phyloP scores from a whole-genome alignment of 2,888 invertebrate species.

The Netelia inedita region DNA sequence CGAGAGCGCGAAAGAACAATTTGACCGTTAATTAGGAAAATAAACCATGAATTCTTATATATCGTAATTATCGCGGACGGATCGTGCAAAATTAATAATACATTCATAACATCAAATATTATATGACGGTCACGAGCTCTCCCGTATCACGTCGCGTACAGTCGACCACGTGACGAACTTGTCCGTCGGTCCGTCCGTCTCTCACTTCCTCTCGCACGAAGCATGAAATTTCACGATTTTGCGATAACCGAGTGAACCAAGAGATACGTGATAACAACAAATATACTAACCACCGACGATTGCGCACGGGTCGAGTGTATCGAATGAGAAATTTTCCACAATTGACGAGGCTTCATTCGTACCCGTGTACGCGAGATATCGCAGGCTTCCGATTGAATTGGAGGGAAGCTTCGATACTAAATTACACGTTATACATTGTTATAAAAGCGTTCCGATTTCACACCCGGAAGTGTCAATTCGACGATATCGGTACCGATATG shows the following conservation, averaged over 20 bases:
- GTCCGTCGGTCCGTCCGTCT: background rate
- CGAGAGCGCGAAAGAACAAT: background rate
- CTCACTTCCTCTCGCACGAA: background rate
- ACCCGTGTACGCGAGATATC: background rate
- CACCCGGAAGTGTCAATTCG: background rate
- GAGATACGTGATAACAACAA: background rate
- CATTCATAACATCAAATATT: background rate
- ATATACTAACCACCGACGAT: background rate
- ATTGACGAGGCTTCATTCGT: background rate
- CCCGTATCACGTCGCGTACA: background rate
- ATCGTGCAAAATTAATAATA: background rate
- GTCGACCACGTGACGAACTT: background rate
- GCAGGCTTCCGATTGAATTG: background rate
- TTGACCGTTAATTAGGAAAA: background rate
- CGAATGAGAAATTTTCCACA: conserved; percentile 1
- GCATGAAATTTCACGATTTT: conserved; percentile 2
- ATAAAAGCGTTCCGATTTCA: conserved; percentile 6
- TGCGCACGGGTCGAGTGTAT: background rate
- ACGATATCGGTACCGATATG: background rate
- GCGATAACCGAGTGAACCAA: background rate
- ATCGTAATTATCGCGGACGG: background rate
- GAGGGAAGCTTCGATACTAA: background rate
- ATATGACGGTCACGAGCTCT: background rate
- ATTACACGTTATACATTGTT: background rate
- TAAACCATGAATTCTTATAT: background rate